Conservation (phyloP, 2,797 vertebrate genomes). For the Agapornis canus region DNA sequence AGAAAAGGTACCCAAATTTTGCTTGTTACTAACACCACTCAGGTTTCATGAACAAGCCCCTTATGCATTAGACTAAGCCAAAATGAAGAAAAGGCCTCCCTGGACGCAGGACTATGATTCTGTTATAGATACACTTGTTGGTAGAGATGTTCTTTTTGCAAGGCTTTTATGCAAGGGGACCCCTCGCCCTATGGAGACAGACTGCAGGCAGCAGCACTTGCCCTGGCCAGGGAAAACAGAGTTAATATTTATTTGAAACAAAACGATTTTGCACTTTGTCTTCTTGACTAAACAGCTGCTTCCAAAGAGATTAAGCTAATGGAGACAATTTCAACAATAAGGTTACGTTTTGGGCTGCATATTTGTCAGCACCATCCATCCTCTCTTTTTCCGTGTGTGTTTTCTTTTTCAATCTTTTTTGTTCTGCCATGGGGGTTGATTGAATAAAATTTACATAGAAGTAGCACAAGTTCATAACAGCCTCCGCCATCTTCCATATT, state of each 20-base stretch:
- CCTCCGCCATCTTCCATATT: not conserved
- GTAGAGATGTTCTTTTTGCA: not conserved
- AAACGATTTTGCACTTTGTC: not conserved
- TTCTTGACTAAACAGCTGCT: not conserved
- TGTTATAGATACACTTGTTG: not conserved
- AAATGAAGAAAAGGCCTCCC: not conserved
- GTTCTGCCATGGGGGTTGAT: fast-evolving
- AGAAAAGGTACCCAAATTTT: not conserved
- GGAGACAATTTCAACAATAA: not conserved
- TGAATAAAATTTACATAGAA: not conserved
- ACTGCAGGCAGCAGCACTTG: not conserved
- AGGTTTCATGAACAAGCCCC: not conserved
- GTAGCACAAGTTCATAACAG: not conserved
- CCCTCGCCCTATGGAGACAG: not conserved
- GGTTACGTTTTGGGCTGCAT: not conserved
- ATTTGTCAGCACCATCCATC: not conserved
- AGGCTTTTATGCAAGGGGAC: not conserved
- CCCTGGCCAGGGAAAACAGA: not conserved
- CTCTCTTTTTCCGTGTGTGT: not conserved
- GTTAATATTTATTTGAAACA: not conserved
- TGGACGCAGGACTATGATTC: not conserved
- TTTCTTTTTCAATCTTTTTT: not conserved
- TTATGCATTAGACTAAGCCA: not conserved
- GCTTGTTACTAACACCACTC: not conserved
- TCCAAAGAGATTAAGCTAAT: not conserved